Evolutionary conservation across 2,113 vertebrate species (phyloP), one percentile per base, ranked within the genome.

Genomic region (Mustelus asterias): DNA sequence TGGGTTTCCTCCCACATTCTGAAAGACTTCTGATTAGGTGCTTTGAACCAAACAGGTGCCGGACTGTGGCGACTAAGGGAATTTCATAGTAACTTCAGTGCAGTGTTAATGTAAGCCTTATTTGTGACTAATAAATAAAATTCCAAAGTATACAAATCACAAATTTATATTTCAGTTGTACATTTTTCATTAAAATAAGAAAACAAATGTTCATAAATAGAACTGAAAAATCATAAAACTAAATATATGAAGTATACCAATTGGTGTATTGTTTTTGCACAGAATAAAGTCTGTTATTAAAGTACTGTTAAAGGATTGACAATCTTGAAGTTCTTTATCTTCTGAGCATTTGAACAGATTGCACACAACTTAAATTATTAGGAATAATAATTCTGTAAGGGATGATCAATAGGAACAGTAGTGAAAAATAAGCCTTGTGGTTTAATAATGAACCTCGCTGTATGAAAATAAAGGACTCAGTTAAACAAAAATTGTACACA

Each of bases 401-500:
- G 37, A 76, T 72, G 44, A 44, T 95, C 94, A 95, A 72, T 72
- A 72, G 24, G 69, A 95, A 54, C 48, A 95, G 67, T 72, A 54
- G 69, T 44, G 41, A 29, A 41, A 95, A 72, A 41, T 48, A 95
- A 48, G 24, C 41, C 54, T 60, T 95, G 94, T 41, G 69, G 94
- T 72, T 72, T 95, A 94, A 72, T 95, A 95, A 76, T 95, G 63
- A 93, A 93, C 89, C 89, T 10, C 89, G 65, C 89, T 93, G 69
- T 26, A 95, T 76, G 44, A 26, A 41, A 95, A 54, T 95, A 76
- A 95, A 95, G 67, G 69, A 76, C 44, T 54, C 44, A 95, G 94
- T 95, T 95, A 95, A 95, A 95, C 94, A 95, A 95, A 76, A 95
- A 95, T 95, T 72, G 41, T 72, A 95, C 67, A 29, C 94, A 95